Conservation (phyloP, 2,797 vertebrate species). For the Sebastes iracundus region DNA sequence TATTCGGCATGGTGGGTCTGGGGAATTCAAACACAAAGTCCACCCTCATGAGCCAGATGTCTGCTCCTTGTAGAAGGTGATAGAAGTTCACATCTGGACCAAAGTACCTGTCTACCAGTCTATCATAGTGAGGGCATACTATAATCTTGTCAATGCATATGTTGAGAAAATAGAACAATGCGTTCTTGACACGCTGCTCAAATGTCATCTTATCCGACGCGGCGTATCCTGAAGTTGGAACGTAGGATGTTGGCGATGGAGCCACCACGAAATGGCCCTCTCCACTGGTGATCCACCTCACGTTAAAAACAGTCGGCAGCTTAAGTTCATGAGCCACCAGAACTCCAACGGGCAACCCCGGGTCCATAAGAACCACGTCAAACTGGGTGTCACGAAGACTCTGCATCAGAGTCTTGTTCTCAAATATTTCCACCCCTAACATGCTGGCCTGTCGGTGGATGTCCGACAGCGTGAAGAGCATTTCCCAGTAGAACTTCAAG, state of each 20-base stretch:
- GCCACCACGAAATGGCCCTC: slow-evolving; percentile 76
- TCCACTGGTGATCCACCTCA: slow-evolving; percentile 77
- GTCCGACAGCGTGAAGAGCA: slow-evolving; percentile 42
- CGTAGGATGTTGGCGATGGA: slow-evolving; percentile 79
- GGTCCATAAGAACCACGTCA: slow-evolving; percentile 78
- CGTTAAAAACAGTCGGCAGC: slow-evolving; percentile 76
- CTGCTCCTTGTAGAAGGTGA: slow-evolving; percentile 74
- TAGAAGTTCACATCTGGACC: slow-evolving; percentile 74
- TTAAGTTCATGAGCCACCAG: slow-evolving; percentile 78
- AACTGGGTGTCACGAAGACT: slow-evolving; percentile 61
- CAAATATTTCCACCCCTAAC: slow-evolving; percentile 74
- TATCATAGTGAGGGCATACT: slow-evolving; percentile 65
- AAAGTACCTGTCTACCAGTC: slow-evolving; percentile 69
- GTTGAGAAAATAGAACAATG: slow-evolving; percentile 59
- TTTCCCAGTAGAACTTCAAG: slow-evolving; percentile 65
- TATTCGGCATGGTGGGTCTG: slow-evolving; percentile 83
- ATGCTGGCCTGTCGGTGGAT: slow-evolving; percentile 69
- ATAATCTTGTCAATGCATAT: slow-evolving; percentile 55
- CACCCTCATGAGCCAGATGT: slow-evolving; percentile 84
- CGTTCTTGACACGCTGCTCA: slow-evolving; percentile 66
- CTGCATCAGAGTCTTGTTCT: slow-evolving; percentile 74
- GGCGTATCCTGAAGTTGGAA: slow-evolving; percentile 58
- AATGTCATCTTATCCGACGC: slow-evolving; percentile 74
- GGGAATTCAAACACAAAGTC: slow-evolving; percentile 86
- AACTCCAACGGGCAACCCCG: slow-evolving; percentile 73